Percentiles rank a stretch among this genome's conserved stretches.
Conservation (phyloP, 2,797 vertebrate species). For the Sibirionetta formosa region DNA sequence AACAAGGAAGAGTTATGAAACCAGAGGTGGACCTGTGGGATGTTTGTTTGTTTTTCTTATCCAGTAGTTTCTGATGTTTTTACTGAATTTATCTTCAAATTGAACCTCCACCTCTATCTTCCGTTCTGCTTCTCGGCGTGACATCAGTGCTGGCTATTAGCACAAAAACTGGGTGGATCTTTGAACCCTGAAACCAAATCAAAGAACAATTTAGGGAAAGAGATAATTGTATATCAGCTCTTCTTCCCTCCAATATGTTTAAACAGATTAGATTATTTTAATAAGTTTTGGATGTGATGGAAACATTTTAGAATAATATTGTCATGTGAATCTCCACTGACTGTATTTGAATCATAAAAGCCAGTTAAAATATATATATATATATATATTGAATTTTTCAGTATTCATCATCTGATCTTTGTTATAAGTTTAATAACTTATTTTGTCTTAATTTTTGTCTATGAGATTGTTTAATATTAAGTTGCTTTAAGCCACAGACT, state of each 20-base stretch:
- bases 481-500: background rate
- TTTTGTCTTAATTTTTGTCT: background rate
- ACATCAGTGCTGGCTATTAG: conserved; percentile 58
- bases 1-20: conserved; percentile 50
- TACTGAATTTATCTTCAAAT: conserved; percentile 67
- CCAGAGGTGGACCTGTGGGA: conserved; percentile 13
- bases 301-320: conserved; percentile 12
- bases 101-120: conserved; percentile 59
- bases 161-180: conserved; percentile 60
- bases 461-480: background rate
- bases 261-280: conserved; percentile 69
- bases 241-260: conserved; percentile 61
- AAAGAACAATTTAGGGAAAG: conserved; percentile 60
- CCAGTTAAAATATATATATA: background rate
- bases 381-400: background rate
- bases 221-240: conserved; percentile 37
- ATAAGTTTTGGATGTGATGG: conserved; percentile 1
- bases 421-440: background rate
- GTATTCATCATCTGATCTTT: background rate
- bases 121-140: conserved; percentile 53
- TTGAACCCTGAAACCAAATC: conserved; percentile 53
- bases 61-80: conserved; percentile 63
- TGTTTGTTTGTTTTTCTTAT: conserved; percentile 71
- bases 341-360: background rate
- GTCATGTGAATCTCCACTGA: background rate